Conservation (phyloP, 2,888 invertebrate species). For the Spodoptera littoralis region DNA sequence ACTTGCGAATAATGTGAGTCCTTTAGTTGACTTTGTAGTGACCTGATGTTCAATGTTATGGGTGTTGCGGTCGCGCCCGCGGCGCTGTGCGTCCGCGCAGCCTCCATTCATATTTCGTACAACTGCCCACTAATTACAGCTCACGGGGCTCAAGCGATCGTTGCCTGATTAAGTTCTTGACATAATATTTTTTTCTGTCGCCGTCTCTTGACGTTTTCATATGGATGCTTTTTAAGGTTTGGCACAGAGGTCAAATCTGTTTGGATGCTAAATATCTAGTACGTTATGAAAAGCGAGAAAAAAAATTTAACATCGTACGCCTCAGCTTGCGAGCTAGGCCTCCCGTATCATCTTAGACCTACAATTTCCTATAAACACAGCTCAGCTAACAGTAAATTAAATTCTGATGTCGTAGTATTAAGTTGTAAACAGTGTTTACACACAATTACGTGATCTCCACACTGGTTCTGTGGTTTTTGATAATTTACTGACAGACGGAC, state of each 20-base stretch:
- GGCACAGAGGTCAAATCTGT: too few relatives aligned
- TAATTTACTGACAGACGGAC: constrained; percentile 54
- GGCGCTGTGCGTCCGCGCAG: constrained; percentile 71
- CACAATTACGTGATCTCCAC: constrained; percentile 57
- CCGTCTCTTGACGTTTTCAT: too few relatives aligned
- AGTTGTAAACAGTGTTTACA: constrained; percentile 68
- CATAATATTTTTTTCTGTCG: constrained; percentile 69
- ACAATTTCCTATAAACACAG: constrained; percentile 76
- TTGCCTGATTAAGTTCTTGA: constrained; percentile 81
- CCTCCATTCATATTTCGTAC: constrained; percentile 83
- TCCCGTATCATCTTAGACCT: constrained; percentile 40
- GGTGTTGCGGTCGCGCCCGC: constrained; percentile 66
- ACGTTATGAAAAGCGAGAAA: constrained; percentile 5
- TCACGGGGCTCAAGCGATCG: constrained; percentile 68
- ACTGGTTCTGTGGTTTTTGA: constrained; percentile 61
- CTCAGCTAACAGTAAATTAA: constrained; percentile 76
- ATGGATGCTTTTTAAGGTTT: too few relatives aligned
- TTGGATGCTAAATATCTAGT: background rate
- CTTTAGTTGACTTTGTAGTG: constrained; percentile 50
- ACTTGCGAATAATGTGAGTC: constrained; percentile 54
- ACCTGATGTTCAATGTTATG: constrained; percentile 50
- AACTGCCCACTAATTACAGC: constrained; percentile 83
- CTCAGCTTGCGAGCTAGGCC: constrained; percentile 32
- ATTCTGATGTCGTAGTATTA: constrained; percentile 79
- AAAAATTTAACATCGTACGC: constrained; percentile 15